Base-by-base conservation (phyloP, 2,888 invertebrate species). In the Xylota sylvarum region DNA sequence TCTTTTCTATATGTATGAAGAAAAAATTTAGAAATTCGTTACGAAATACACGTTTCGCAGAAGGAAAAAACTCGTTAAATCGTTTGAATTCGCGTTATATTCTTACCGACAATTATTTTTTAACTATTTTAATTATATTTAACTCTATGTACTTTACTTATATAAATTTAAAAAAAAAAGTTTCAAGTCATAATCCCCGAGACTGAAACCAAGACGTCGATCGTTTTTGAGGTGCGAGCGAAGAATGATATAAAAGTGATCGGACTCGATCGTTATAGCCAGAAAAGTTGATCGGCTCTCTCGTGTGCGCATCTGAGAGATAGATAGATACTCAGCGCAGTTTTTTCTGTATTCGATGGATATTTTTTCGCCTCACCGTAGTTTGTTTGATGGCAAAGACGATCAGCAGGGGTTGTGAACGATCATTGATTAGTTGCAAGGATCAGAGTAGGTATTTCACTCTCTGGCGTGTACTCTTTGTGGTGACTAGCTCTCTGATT, bases 181-280 rank as follows among this genome's bases (percentile, higher is more conserved):
- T 91, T 92, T 92, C 91, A 92, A 92, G 92, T 92, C 92, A 92
- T 92, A 92, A 92, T 93, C 93, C 93, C 93, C 93, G 93, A 93
- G 92, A 93, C 93, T 92, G 92, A 92, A 92, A 92, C 92, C 96
- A 96, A 97, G 96, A 96, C 96, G 97, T 97, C 96, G 96, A 96
- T 97, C 96, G 97, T 96, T 96, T 96, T 96, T 96, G 96, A 96
- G 96, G 96, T 95, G 96, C 95, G 95, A 96, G 96, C 96, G 96
- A 96, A 96, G 96, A 96, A 96, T 96, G 95, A 93, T 91, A 91
- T 90, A 91, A 92, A 90, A 90, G 90, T 89, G 89, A 90, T 90
- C 91, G 90, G 89, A 90, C 89, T 90, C 89, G 89, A 89, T 90
- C 91, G 90, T 91, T 91, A 89, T 91, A 91, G 91, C 90, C 88